Evolutionary conservation across 2,888 invertebrate species (phyloP).

Genomic region (Drosophila atroscutellata): DNA sequence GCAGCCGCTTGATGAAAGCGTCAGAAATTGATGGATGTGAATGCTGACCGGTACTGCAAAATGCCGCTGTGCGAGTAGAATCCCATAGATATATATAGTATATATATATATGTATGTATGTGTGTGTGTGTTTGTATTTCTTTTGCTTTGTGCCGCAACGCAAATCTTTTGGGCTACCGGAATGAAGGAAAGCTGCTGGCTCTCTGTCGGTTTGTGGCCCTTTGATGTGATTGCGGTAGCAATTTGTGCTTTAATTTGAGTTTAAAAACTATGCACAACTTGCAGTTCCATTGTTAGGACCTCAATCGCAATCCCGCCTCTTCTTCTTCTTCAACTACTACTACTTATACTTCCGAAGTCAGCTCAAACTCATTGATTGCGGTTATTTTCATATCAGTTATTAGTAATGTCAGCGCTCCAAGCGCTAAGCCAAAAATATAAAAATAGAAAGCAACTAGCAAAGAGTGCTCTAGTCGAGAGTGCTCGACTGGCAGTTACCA

Average conservation of each 20-base stretch:
- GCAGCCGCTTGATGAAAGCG: slow-evolving; percentile 81
- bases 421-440: slow-evolving; percentile 40
- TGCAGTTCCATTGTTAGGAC: slow-evolving; percentile 64
- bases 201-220: slow-evolving; percentile 56
- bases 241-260: slow-evolving; percentile 81
- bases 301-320: background rate
- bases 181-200: slow-evolving; percentile 22
- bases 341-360: slow-evolving; percentile 4
- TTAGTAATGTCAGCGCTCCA: slow-evolving; percentile 48
- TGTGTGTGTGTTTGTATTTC: slow-evolving; percentile 11
- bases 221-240: slow-evolving; percentile 78
- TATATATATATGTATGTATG: background rate
- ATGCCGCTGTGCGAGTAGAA: slow-evolving; percentile 38
- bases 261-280: slow-evolving; percentile 78
- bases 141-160: slow-evolving; percentile 72
- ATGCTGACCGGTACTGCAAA: slow-evolving; percentile 50
- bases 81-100: slow-evolving; percentile 19
- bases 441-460: background rate
- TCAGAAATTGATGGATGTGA: slow-evolving; percentile 84
- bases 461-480: background rate
- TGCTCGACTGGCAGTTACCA: slow-evolving; percentile 4
- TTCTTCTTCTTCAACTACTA: background rate
- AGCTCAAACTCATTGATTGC: slow-evolving; percentile 37
- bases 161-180: slow-evolving; percentile 78
- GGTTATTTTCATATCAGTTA: slow-evolving; percentile 66